Conservation (phyloP, 2,797 vertebrate genomes). For the Rhynchotus rufescens region DNA sequence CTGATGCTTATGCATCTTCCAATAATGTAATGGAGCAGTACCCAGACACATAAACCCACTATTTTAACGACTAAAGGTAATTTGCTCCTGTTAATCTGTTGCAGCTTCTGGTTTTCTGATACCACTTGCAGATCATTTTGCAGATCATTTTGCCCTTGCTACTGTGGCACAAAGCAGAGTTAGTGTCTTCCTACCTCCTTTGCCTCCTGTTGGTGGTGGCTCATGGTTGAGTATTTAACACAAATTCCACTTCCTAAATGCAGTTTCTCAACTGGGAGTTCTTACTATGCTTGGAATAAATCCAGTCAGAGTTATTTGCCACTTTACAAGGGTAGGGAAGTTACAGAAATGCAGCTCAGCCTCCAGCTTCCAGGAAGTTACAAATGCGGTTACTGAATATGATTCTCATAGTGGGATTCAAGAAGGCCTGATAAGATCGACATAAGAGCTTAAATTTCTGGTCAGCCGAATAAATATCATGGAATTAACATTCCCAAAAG, state of each 20-base stretch:
- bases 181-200: neutral
- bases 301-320: neutral
- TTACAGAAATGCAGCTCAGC: neutral
- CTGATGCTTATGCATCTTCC: neutral
- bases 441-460: neutral
- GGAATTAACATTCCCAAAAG: neutral
- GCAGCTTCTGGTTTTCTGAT: neutral
- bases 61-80: neutral
- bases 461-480: neutral
- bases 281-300: neutral
- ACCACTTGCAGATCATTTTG: neutral
- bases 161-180: neutral
- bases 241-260: neutral
- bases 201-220: neutral
- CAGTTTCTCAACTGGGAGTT: fast-evolving
- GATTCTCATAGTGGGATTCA: neutral
- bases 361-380: neutral
- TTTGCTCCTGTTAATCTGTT: neutral
- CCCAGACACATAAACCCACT: neutral
- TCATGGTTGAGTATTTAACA: neutral
- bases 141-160: neutral
- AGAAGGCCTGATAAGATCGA: neutral
- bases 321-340: neutral
- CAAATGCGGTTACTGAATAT: neutral
- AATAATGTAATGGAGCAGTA: neutral